Evolutionary conservation across 2,888 invertebrate species (phyloP).

Genomic region (Euplexia lucipara): DNA sequence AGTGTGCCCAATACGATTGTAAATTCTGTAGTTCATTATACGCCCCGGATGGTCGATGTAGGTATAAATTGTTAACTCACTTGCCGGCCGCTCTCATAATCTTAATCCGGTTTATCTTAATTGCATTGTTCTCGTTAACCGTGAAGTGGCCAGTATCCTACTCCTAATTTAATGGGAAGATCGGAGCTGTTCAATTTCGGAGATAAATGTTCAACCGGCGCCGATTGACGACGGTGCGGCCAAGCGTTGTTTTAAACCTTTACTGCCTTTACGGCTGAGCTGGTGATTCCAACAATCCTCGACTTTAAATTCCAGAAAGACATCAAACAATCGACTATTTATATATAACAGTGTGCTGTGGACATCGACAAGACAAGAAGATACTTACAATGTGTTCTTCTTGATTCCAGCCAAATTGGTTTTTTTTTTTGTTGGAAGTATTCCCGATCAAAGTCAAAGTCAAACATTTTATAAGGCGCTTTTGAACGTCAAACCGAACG

Average conservation of each 20-base stretch:
- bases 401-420: too few species aligned
- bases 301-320: neutral
- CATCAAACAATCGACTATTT: neutral
- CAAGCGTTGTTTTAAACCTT: slow-evolving; percentile 16
- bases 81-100: slow-evolving; percentile 46
- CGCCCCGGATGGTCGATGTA: slow-evolving; percentile 12
- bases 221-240: slow-evolving; percentile 31
- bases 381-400: too few species aligned
- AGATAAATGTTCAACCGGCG: slow-evolving; percentile 22
- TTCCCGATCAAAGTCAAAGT: too few species aligned
- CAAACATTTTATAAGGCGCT: too few species aligned
- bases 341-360: too few species aligned
- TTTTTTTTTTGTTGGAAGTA: too few species aligned
- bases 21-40: slow-evolving; percentile 31
- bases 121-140: slow-evolving; percentile 59
- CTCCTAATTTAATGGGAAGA: slow-evolving; percentile 58
- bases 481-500: too few species aligned
- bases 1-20: slow-evolving; percentile 24
- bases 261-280: slow-evolving; percentile 8
- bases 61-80: slow-evolving; percentile 52
- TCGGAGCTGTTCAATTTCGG: slow-evolving; percentile 54
- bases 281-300: neutral
- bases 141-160: slow-evolving; percentile 53
- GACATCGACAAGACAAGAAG: too few species aligned
- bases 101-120: slow-evolving; percentile 60